Evolutionary conservation across 2,797 vertebrate species (phyloP).

Genomic region (Cynopterus sphinx): DNA sequence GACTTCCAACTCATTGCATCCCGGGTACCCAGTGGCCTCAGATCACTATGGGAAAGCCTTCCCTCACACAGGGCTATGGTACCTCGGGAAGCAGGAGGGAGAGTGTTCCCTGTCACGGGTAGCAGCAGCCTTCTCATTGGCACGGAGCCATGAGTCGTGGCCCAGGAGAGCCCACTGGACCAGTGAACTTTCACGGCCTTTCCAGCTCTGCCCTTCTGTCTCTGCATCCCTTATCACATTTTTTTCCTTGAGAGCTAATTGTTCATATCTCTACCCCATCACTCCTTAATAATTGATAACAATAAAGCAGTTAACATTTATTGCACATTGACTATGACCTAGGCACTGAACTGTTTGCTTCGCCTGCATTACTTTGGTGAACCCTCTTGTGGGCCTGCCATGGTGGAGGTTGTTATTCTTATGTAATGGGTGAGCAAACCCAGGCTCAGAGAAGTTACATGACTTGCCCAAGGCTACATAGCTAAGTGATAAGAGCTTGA

Average conservation of each 20-base stretch:
- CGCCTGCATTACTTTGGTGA: not conserved
- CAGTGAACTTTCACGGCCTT: not conserved
- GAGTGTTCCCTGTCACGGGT: not conserved
- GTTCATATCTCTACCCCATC: not conserved
- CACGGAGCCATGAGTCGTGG: accelerated
- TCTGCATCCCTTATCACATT: not conserved
- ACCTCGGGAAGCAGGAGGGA: not conserved
- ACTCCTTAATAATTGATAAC: not conserved
- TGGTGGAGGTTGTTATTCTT: not conserved
- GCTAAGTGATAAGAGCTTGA: not conserved
- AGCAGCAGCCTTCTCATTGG: not conserved
- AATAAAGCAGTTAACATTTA: not conserved
- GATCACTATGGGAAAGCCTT: not conserved
- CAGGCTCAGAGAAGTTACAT: not conserved
- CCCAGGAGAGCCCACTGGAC: not conserved
- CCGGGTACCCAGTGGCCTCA: not conserved
- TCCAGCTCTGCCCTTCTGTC: not conserved
- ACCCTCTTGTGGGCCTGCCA: not conserved
- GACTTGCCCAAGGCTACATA: not conserved
- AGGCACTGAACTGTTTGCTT: not conserved
- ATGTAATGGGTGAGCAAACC: not conserved
- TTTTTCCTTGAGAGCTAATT: not conserved
- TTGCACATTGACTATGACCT: not conserved
- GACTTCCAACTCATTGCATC: not conserved
- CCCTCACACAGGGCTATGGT: not conserved